Evolutionary conservation across 64 coral and sea anemone species (phyloP).

Genomic region (Platygyra sinensis): DNA sequence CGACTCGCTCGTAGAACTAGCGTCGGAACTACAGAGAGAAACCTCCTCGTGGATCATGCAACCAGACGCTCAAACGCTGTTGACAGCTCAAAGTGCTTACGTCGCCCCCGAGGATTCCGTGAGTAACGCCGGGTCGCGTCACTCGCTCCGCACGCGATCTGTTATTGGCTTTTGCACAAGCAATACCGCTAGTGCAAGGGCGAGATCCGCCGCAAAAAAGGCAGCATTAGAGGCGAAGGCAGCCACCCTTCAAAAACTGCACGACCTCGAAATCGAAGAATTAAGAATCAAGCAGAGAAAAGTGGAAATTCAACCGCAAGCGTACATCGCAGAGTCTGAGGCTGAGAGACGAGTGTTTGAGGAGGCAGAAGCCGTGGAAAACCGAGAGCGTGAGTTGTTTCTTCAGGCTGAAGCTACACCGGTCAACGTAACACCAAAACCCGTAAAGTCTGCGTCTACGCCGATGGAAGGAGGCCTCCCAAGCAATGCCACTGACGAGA

Average conservation of each 20-base stretch:
- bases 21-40: slow-evolving; percentile 55
- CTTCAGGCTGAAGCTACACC: not conserved
- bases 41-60: slow-evolving; percentile 22
- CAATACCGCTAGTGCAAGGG: slow-evolving; percentile 20
- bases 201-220: slow-evolving; percentile 47
- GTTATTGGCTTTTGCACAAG: no score
- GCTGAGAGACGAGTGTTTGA: not conserved
- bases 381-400: not conserved
- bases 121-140: slow-evolving; percentile 36
- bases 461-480: no score
- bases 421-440: not conserved
- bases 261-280: not conserved
- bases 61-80: not conserved
- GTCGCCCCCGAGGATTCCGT: slow-evolving; percentile 54
- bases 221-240: slow-evolving; percentile 65
- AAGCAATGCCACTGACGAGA: no score
- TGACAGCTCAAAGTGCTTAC: not conserved
- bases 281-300: no score
- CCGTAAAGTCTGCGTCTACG: no score
- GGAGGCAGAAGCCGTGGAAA: not conserved
- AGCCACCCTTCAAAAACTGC: slow-evolving; percentile 22
- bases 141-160: no score
- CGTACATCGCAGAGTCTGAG: no score
- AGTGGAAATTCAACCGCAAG: no score
- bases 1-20: slow-evolving; percentile 15